Evolutionary conservation across 2,888 invertebrate genomes (phyloP).

Genomic region (Tiliacea citrago): DNA sequence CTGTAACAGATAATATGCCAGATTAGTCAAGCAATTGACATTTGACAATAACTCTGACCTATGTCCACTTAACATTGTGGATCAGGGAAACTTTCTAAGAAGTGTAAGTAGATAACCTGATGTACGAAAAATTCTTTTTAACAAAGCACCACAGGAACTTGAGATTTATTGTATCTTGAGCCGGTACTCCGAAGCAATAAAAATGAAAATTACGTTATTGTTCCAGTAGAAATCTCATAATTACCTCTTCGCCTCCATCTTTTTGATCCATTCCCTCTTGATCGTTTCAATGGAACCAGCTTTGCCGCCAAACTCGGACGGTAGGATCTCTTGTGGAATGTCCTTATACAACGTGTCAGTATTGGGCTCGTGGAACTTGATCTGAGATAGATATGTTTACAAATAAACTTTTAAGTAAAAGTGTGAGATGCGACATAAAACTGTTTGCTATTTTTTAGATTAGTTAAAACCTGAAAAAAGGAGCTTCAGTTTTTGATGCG

Average conservation of each 20-base stretch:
- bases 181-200: not conserved
- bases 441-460: not conserved
- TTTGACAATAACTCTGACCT: constrained; percentile 18
- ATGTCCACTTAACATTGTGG: not conserved
- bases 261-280: constrained; percentile 91
- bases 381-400: constrained; percentile 78
- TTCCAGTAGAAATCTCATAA: not conserved
- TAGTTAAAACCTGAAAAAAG: not conserved
- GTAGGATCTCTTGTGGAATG: constrained; percentile 92
- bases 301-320: constrained; percentile 93
- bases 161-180: constrained; percentile 4
- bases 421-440: too few species aligned
- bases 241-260: constrained; percentile 91
- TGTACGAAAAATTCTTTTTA: not conserved
- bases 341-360: constrained; percentile 92
- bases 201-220: not conserved
- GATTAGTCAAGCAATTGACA: constrained; percentile 45
- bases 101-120: not conserved
- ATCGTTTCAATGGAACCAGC: constrained; percentile 91
- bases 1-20: constrained; percentile 74
- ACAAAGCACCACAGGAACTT: not conserved
- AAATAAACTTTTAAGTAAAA: not conserved
- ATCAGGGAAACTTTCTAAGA: too few species aligned
- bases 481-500: not conserved
- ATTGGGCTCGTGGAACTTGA: constrained; percentile 93